phyloP scores from a whole-genome alignment of 2,888 invertebrate species.

The Notodonta ziczac region DNA sequence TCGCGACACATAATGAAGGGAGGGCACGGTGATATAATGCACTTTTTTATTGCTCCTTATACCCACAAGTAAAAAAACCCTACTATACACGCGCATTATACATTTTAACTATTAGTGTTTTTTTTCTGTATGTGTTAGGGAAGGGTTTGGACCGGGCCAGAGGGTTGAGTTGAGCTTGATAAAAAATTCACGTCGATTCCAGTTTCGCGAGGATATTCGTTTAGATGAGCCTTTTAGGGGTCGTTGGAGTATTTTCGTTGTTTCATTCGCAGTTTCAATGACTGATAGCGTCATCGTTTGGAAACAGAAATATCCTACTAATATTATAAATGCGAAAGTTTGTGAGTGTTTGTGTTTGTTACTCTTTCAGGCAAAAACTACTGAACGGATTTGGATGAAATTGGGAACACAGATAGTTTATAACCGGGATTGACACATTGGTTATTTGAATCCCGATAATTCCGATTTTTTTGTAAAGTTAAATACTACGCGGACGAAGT shows the following conservation, averaged over 20 bases:
- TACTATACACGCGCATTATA: conserved; percentile 72
- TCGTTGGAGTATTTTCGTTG: conserved; percentile 56
- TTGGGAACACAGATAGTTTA: no score
- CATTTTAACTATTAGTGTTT: conserved; percentile 82
- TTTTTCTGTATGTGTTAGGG: conserved; percentile 68
- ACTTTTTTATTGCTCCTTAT: conserved; percentile 83
- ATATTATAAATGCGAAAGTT: no score
- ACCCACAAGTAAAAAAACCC: conserved; percentile 79
- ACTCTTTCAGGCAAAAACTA: no score
- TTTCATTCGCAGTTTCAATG: conserved; percentile 32
- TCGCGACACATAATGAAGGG: conserved; percentile 77
- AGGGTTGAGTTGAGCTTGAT: conserved; percentile 76
- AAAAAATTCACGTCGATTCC: conserved; percentile 77
- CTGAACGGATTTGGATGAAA: no score
- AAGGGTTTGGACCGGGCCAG: conserved; percentile 75
- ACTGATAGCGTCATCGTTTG: conserved; percentile 4
- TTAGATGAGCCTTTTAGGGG: conserved; percentile 57
- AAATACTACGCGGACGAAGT: no score
- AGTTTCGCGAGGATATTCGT: conserved; percentile 65
- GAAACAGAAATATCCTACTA: not conserved
- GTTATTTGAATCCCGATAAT: no score
- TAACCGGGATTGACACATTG: no score
- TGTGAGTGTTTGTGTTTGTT: no score
- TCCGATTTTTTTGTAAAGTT: no score
- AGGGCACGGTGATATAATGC: conserved; percentile 82